A percentile compares a stretch with the other conserved stretches of the same genome.
These are phyloP conservation scores for Dascyllus trimaculatus DNA, from an alignment of 2,113 vertebrate genomes.

Conservation along the genomic window DNA sequence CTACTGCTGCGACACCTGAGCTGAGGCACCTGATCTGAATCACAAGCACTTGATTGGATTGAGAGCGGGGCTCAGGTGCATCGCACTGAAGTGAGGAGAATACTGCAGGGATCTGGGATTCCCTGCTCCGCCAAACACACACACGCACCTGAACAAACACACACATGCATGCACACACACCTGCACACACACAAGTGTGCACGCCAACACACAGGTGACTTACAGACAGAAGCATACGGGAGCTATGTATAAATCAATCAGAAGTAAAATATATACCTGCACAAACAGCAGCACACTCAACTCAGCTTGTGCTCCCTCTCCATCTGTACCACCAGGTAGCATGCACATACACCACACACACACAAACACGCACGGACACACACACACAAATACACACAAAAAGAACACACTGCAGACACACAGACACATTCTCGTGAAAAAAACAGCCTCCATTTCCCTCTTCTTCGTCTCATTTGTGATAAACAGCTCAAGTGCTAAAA, in stretches of 20 bases:
- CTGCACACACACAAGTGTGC: conserved; percentile 4
- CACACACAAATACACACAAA: conserved; percentile 10
- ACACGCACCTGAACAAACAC: background rate
- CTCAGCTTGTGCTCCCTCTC: background rate
- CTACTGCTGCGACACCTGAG: conserved; percentile 54
- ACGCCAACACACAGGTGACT: background rate
- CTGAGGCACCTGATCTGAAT: conserved; percentile 66
- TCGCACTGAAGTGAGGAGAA: conserved; percentile 60
- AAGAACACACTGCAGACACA: conserved; percentile 5
- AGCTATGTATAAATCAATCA: conserved; percentile 35
- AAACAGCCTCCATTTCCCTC: background rate
- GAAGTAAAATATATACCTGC: conserved; percentile 31
- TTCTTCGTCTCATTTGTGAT: conserved; percentile 6
- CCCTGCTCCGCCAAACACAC: conserved; percentile 39
- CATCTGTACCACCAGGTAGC: background rate
- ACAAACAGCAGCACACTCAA: conserved; percentile 20
- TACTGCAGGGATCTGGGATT: conserved; percentile 57
- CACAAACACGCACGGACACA: background rate
- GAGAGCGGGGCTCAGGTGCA: conserved; percentile 74
- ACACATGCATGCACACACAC: conserved; percentile 2
- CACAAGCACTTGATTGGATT: conserved; percentile 61
- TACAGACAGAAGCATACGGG: conserved; percentile 13
- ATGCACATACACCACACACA: background rate
- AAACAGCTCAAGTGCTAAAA: background rate
- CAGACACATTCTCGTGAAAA: background rate